A percentile compares a stretch with the other conserved stretches of the same genome.
Evolutionary conservation across 2,888 invertebrate genomes (phyloP).

Genomic region (Phengaris arion): DNA sequence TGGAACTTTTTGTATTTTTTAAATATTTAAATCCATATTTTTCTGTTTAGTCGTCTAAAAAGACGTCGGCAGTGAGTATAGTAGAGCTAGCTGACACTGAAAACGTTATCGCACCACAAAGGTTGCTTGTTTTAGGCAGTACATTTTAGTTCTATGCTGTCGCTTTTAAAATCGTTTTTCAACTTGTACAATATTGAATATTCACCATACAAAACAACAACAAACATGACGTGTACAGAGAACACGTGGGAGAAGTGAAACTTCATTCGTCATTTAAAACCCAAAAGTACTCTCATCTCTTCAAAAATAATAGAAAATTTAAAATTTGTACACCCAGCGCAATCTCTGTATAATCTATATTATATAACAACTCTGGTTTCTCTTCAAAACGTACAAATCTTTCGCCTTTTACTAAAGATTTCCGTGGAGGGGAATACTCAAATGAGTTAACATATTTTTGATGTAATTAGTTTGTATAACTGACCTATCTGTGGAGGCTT

Average conservation of each 20-base stretch:
- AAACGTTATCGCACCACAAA: not conserved
- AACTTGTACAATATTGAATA: not conserved
- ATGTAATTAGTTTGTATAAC: no score
- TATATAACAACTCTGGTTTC: constrained; percentile 42
- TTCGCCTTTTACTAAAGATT: constrained; percentile 90
- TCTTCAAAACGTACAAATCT: constrained; percentile 81
- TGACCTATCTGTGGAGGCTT: no score
- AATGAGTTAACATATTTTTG: no score
- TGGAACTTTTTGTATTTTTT: not conserved
- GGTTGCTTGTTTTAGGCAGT: not conserved
- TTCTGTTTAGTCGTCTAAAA: constrained; percentile 21
- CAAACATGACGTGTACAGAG: no score
- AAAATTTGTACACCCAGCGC: no score
- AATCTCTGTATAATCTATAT: no score
- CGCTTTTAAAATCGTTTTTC: not conserved
- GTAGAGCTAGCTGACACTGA: not conserved
- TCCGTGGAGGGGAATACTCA: constrained; percentile 86
- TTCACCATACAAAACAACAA: not conserved
- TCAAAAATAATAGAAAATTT: no score
- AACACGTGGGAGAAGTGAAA: no score
- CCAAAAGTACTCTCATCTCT: no score
- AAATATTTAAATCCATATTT: not conserved
- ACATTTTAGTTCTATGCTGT: not conserved
- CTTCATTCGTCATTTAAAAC: no score
- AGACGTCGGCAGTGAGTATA: constrained; percentile 14